Evolutionary conservation across 2,888 invertebrate genomes (phyloP), one percentile per base, ranked within the genome.

Genomic region (Melieria crassipennis): DNA sequence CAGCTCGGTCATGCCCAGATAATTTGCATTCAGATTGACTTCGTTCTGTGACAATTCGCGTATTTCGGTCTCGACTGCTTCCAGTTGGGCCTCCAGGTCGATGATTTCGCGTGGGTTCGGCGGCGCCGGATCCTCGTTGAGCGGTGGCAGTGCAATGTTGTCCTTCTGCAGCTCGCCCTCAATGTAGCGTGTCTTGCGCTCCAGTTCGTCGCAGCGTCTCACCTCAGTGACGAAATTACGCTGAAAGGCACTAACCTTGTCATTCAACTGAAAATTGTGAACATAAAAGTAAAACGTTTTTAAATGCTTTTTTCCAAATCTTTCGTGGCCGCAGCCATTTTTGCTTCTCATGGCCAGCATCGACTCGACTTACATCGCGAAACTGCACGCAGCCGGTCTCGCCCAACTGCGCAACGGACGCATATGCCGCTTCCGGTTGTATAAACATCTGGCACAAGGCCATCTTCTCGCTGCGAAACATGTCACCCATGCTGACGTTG

Each of bases 41-140:
- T 96, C 95, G 85, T 97, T 98, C 82, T 94, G 93, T 73, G 96
- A 96, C 75, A 99, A 90, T 87, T 98, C 98, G 68, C 95, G 90
- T 77, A 99, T 92, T 87, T 99, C 98, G 78, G 94, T 94, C 87
- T 99, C 98, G 42, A 97, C 94, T 88, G 97, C 97, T 87, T 99
- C 98, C 84, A 98, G 91, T 79, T 96, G 95, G 0, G 95, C 94
- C 91, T 95, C 86, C 30, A 87, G 82, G 73, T 95, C 94, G 73
- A 93, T 92, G 86, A 94, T 92, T 85, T 94, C 94, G 57, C 93
- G 88, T 0, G 93, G 93, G 81, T 91, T 91, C 0, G 94, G 93
- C 5, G 93, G 92, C 66, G 90, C 89, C 1, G 93, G 93, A 63
- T 88, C 82, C 0, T 92, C 92, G 3, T 91, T 90, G 0, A 88